These are phyloP conservation scores for Tragelaphus strepsiceros DNA, from an alignment of 2,113 vertebrate species.

Conservation along the genomic window DNA sequence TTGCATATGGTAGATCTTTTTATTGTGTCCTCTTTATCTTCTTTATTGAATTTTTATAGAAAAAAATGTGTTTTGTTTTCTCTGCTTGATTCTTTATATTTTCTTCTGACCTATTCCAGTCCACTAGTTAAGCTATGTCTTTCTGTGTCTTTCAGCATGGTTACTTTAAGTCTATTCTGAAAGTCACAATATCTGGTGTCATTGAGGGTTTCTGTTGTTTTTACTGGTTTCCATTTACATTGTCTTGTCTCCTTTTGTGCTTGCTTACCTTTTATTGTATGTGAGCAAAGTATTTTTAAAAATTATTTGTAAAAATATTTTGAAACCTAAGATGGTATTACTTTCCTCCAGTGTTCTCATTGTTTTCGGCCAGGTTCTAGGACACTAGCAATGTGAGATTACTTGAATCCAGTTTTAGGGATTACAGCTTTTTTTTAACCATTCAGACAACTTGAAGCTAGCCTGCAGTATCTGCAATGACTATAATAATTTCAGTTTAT, in stretches of 20 bases:
- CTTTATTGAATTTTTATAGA: neutral
- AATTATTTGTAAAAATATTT: slow-evolving; percentile 38
- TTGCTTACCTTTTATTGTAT: slow-evolving; percentile 21
- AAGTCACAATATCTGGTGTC: neutral
- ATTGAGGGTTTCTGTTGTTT: slow-evolving; percentile 15
- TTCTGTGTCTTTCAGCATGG: neutral
- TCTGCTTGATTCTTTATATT: neutral
- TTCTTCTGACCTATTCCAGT: neutral
- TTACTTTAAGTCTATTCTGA: slow-evolving; percentile 19
- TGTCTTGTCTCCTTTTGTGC: slow-evolving; percentile 40
- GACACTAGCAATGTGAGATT: neutral
- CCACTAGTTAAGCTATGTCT: neutral
- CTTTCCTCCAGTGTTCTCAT: neutral
- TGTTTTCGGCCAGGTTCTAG: neutral
- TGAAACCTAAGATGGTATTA: neutral
- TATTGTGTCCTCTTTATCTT: neutral
- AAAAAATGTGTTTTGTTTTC: neutral
- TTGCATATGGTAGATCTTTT: neutral
- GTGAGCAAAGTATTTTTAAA: slow-evolving; percentile 35
- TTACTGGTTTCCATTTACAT: slow-evolving; percentile 41
- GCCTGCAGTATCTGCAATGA: neutral
- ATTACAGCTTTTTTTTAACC: neutral
- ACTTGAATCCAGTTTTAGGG: neutral
- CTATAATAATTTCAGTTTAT: neutral
- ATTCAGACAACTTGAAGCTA: neutral